Percentiles rank a stretch among this genome's conserved stretches.
Evolutionary conservation across 2,888 invertebrate genomes (phyloP).

Genomic region (Ennomos fuscantarius): DNA sequence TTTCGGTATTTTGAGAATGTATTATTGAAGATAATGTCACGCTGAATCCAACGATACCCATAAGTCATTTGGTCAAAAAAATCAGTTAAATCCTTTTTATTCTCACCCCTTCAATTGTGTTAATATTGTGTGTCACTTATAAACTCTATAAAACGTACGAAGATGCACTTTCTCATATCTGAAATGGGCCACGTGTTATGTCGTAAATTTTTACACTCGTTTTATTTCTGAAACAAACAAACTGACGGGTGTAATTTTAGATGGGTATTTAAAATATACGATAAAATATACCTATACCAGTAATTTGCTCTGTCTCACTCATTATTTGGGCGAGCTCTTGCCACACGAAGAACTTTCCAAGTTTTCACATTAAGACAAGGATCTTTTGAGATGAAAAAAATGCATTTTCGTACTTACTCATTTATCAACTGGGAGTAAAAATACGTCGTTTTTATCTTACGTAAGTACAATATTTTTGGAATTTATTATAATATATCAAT

Average conservation of each 20-base stretch:
- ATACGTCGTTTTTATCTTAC: constrained; percentile 19
- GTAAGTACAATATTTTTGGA: constrained; percentile 1
- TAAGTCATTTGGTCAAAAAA: no score
- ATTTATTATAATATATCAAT: no score
- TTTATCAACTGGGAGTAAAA: constrained; percentile 32
- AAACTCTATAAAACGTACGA: constrained; percentile 8
- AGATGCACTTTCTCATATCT: constrained; percentile 6
- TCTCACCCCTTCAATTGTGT: no score
- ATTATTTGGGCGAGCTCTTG: neutral
- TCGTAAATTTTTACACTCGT: constrained; percentile 37
- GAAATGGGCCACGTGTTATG: constrained; percentile 31
- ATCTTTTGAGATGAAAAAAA: neutral
- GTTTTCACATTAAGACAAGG: constrained; percentile 7
- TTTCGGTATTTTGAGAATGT: no score
- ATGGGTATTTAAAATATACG: constrained; percentile 23
- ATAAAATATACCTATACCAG: neutral
- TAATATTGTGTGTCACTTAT: no score
- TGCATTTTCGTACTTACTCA: constrained; percentile 30
- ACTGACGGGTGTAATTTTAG: constrained; percentile 35
- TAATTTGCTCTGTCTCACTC: constrained; percentile 4
- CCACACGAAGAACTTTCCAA: neutral
- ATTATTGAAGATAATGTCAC: no score
- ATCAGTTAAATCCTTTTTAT: no score
- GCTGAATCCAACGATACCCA: no score
- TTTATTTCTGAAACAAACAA: constrained; percentile 34